Percentiles rank a stretch among this genome's conserved stretches.
Conservation (phyloP, 2,113 vertebrate species). For the Phaethornis superciliosus region DNA sequence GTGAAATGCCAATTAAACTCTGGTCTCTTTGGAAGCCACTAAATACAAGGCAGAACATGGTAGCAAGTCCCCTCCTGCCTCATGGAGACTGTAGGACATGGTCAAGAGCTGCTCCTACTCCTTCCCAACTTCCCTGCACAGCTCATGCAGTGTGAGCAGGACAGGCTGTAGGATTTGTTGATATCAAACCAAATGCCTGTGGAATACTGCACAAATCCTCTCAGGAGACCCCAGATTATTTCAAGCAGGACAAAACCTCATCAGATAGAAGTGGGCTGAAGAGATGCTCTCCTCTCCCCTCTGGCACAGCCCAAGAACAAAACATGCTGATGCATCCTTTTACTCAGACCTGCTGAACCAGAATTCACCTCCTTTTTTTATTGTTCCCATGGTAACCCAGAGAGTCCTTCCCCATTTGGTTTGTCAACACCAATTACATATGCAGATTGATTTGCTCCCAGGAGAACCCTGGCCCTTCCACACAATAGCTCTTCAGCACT, state of each 20-base stretch:
- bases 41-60: background rate
- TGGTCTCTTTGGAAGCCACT: background rate
- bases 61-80: background rate
- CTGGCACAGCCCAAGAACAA: background rate
- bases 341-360: constrained; percentile 23
- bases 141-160: background rate
- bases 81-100: background rate
- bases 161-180: background rate
- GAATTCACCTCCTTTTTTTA: constrained; percentile 44
- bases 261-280: background rate
- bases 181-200: fast-evolving
- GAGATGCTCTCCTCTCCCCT: background rate
- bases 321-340: background rate
- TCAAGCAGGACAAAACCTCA: background rate
- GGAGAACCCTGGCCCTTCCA: constrained; percentile 40
- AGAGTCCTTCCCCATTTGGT: constrained; percentile 17
- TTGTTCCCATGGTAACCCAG: constrained; percentile 40
- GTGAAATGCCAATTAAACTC: background rate
- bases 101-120: background rate
- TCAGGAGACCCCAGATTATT: background rate
- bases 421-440: constrained; percentile 33
- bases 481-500: background rate
- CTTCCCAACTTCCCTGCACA: background rate
- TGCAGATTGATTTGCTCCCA: constrained; percentile 16
- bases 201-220: background rate